phyloP scores from a whole-genome alignment of 2,113 vertebrate genomes.

The Phoenicopterus ruber region DNA sequence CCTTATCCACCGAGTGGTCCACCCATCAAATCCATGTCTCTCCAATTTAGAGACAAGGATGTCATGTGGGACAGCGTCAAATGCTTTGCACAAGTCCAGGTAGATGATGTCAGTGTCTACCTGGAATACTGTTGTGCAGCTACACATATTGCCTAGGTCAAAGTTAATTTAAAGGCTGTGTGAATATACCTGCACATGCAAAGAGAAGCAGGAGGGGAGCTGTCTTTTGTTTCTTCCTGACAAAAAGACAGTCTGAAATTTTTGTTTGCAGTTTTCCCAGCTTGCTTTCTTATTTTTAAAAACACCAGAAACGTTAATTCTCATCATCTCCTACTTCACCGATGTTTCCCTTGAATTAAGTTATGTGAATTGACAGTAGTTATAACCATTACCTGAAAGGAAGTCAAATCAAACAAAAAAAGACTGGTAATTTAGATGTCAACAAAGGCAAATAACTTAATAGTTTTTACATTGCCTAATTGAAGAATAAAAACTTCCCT shows the following conservation, averaged over 20 bases:
- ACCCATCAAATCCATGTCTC: no score
- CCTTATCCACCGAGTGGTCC: no score
- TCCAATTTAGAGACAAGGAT: no score
- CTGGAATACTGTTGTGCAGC: neutral
- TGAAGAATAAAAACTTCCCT: neutral
- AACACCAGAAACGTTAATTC: neutral
- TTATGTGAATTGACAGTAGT: neutral
- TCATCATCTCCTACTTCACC: neutral
- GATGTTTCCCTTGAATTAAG: neutral
- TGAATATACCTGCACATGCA: neutral
- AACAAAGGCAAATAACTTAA: neutral
- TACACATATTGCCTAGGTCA: neutral
- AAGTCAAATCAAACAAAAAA: neutral
- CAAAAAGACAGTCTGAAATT: neutral
- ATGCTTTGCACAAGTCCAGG: no score
- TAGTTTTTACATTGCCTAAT: neutral
- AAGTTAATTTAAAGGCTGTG: neutral
- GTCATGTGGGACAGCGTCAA: no score
- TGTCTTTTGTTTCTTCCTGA: neutral
- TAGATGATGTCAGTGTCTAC: no score
- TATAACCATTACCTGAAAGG: neutral
- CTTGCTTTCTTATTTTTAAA: neutral
- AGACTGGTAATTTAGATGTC: neutral
- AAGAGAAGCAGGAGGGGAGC: neutral
- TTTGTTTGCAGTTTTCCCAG: neutral